Evolutionary conservation across 2,113 vertebrate genomes (phyloP).

Genomic region (Epinephelus cyanopodus): DNA sequence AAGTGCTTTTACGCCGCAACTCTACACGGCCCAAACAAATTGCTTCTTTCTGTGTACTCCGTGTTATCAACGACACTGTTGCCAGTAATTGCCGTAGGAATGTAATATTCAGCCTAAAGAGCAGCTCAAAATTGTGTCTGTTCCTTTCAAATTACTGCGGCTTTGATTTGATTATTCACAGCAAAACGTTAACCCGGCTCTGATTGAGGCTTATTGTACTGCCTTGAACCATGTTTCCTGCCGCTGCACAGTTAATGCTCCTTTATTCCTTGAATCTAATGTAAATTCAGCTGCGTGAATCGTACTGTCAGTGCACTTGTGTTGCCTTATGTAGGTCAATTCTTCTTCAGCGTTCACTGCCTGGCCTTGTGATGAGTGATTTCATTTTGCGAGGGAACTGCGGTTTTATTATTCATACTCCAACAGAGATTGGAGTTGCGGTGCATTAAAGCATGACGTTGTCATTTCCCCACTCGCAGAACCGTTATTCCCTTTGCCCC

Average conservation of each 20-base stretch:
- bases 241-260: conserved; percentile 16
- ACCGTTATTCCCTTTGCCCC: conserved; percentile 63
- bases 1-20: conserved; percentile 50
- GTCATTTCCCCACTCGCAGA: conserved; percentile 61
- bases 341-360: conserved; percentile 63
- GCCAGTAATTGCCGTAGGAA: conserved; percentile 69
- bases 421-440: conserved; percentile 69
- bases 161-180: conserved; percentile 74
- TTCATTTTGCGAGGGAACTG: conserved; percentile 71
- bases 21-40: conserved; percentile 56
- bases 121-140: conserved; percentile 61
- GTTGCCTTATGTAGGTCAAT: conserved; percentile 79
- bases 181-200: conserved; percentile 51
- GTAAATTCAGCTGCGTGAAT: conserved; percentile 60
- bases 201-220: conserved; percentile 51
- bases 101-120: conserved; percentile 65
- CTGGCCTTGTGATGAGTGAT: conserved; percentile 73
- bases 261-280: conserved; percentile 62
- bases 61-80: conserved; percentile 55
- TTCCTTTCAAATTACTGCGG: conserved; percentile 62
- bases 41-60: conserved; percentile 54
- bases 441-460: conserved; percentile 75
- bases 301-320: conserved; percentile 47
- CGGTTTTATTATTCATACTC: conserved; percentile 76
- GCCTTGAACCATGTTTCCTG: conserved; percentile 44